These are phyloP conservation scores for Andrena haemorrhoa DNA, from an alignment of 2,888 invertebrate genomes.

Conservation along the genomic window DNA sequence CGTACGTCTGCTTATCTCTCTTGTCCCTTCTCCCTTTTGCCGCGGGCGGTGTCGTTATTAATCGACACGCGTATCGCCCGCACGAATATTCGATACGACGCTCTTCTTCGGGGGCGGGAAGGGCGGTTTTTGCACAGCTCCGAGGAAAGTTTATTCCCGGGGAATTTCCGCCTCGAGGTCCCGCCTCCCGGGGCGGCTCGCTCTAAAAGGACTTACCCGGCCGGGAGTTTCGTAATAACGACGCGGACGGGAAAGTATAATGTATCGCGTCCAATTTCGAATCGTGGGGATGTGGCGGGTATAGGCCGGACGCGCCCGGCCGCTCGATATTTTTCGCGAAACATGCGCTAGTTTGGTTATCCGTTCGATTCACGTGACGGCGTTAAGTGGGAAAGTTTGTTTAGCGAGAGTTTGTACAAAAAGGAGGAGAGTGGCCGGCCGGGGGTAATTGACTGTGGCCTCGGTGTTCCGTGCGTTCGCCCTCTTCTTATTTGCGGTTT, in stretches of 20 bases:
- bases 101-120: too few relatives aligned
- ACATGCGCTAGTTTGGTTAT: constrained; percentile 41
- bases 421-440: constrained; percentile 29
- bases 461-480: constrained; percentile 42
- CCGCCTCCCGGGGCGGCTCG: neutral
- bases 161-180: neutral
- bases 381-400: constrained; percentile 64
- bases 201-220: constrained; percentile 5
- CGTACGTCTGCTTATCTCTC: constrained; percentile 22
- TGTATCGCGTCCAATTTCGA: constrained; percentile 45
- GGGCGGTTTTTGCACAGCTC: neutral
- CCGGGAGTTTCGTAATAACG: constrained; percentile 25
- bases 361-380: constrained; percentile 53
- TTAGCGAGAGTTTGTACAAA: constrained; percentile 53
- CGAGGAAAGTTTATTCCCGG: constrained; percentile 1
- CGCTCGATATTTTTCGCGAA: constrained; percentile 27
- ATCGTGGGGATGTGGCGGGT: neutral
- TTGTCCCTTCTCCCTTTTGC: neutral
- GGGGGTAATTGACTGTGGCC: constrained; percentile 51
- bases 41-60: constrained; percentile 15
- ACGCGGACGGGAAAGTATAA: constrained; percentile 4
- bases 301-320: constrained; percentile 5
- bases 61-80: constrained; percentile 1
- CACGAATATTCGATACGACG: neutral
- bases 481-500: constrained; percentile 50